These are phyloP conservation scores for Pachypeltis micranthus DNA, from an alignment of 1,140 invertebrate genomes.

Conservation along the genomic window DNA sequence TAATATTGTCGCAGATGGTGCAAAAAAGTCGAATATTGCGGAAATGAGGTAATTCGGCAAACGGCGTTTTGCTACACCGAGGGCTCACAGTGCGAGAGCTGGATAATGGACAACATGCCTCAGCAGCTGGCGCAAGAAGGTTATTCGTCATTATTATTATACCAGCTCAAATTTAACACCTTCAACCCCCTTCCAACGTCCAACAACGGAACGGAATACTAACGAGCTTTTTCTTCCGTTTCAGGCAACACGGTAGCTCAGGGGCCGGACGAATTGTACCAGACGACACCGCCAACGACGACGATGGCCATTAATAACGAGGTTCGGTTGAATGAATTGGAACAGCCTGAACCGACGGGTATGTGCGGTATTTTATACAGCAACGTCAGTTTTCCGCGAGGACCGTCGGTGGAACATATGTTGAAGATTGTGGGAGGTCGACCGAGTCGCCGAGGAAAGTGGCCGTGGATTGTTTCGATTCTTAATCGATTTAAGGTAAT, in stretches of 20 bases:
- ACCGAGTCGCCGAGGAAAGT: slow-evolving; percentile 60
- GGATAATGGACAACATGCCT: slow-evolving; percentile 41
- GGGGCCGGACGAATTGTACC: background rate
- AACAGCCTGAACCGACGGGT: background rate
- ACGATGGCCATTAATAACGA: background rate
- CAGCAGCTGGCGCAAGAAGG: slow-evolving; percentile 3
- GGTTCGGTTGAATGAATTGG: background rate
- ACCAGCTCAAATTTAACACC: too few species aligned
- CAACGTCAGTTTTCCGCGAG: background rate
- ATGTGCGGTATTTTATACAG: background rate
- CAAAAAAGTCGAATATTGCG: slow-evolving; percentile 56
- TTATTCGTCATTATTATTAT: too few species aligned
- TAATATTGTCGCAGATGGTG: slow-evolving; percentile 48
- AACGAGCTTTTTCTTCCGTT: too few species aligned
- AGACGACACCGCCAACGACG: background rate
- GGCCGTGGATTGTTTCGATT: slow-evolving; percentile 90
- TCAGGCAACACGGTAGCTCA: too few species aligned
- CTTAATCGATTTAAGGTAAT: slow-evolving; percentile 63
- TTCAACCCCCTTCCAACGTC: too few species aligned
- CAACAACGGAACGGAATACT: too few species aligned
- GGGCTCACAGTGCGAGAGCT: slow-evolving; percentile 62
- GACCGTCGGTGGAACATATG: slow-evolving; percentile 33
- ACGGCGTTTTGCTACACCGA: slow-evolving; percentile 74
- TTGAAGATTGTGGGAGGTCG: slow-evolving; percentile 75
- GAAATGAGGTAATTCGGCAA: slow-evolving; percentile 58